Base-by-base conservation (phyloP, 2,888 invertebrate species). In the Dorcus parallelipipedus region DNA sequence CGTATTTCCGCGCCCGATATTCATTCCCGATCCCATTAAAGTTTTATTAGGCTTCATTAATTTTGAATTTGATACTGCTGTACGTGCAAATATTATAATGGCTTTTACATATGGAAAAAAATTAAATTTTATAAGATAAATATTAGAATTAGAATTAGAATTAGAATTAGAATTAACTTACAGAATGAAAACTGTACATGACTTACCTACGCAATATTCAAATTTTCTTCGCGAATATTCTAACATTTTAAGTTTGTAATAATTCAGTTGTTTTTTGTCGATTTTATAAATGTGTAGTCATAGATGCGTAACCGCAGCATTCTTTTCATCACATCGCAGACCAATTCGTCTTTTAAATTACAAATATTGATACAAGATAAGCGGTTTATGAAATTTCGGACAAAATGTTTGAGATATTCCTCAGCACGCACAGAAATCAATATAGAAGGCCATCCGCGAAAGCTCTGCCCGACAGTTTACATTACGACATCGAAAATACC, bases 281-380 rank as follows among this genome's bases (percentile, higher is more conserved):
- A 33, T 33, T 3, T 1, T 33, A 7, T 6, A 1, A 33, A 33
- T 33, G 3, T 33, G 3, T 7, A 7, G 3, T 33, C 26, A 7
- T 6, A 33, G 26, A 33, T 33, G 26, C 26, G 26, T 33, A 33
- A 33, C 26, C 26, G 26, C 26, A 33, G 26, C 42, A 42, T 45
- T 23, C 14, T 45, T 9, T 45, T 45, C 10, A 52, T 38, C 43
- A 33, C 33, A 49, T 9, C 53, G 38, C 8, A 38, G 66, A 65
- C 71, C 73, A 73, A 77, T 76, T 72, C 72, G 70, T 76, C 75
- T 75, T 73, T 68, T 70, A 75, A 75, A 77, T 76, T 76, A 75
- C 78, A 77, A 78, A 78, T 78, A 78, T 78, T 78, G 77, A 77
- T 77, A 77, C 75, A 75, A 76, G 77, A 77, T 77, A 77, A 77